Base-by-base conservation (phyloP, 2,797 vertebrate species). In the Gymnoscopelus braueri region DNA sequence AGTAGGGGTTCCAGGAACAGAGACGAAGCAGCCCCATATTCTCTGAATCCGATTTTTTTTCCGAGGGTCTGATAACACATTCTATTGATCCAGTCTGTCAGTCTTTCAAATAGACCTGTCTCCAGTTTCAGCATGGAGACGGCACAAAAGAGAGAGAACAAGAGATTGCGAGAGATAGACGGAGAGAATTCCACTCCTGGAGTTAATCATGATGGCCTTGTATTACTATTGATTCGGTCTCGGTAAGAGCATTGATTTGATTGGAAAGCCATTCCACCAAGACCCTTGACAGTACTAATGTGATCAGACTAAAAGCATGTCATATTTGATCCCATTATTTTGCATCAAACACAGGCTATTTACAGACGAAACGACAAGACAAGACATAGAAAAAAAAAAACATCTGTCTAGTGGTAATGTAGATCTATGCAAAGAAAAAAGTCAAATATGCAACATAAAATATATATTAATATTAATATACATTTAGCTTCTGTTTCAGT, bases 301-400 rank as follows among this genome's bases (percentile, higher is more conserved):
- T 89, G 88, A 94, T 95, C 93, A 94, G 86, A 75, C 88, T 90
- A 91, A 94, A 89, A 94, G 91, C 90, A 78, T 84, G 79, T 73
- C 86, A 88, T 88, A 90, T 91, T 77, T 55, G 75, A 61, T 85
- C 79, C 71, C 39, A 44, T 44, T 44, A 44, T 44, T 44, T 44
- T 44, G 39, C 39, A 44, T 44, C 39, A 44, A 44, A 44, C 39
- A 44, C 39, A 44, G 39, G 39, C 39, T 44, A 61, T 57, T 19
- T 47, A 32, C 12, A 56, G 1, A 55, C 0, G 11, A 65, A 53
- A 73, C 9, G 8, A 29, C 26, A 29, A 29, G 26, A 29, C 26
- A 19, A 1, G 19, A 19, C n/a, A 26, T 26, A 29, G 26, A 3
- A 29, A 29, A 3, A 29, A 29, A 29, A 29, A 26, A 26, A 26